Evolutionary conservation across 2,888 invertebrate genomes (phyloP), one percentile per base, ranked within the genome.

Genomic region (Halictus ligatus): DNA sequence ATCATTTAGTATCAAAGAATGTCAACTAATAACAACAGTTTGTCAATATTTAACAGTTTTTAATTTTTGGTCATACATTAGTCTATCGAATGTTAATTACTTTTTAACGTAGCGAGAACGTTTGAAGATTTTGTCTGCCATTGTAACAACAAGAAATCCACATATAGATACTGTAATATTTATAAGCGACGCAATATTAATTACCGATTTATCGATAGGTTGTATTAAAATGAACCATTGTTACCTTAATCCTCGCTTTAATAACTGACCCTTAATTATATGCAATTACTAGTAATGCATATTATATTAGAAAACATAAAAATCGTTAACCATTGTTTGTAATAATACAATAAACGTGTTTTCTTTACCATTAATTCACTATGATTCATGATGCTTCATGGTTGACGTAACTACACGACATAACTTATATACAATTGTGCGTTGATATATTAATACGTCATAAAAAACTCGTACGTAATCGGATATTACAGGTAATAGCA

Each of bases 341-440:
- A 77, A 77, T 48, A n/a, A 67, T 67, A 67, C 29, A 73, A 73
- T 73, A 48, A 50, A 73, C 1, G 35, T 29, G 29, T 29, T 64
- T 7, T 29, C 21, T 48, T 77, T 48, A 77, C n/a, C 43, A 67
- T 35, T 35, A 48, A 46, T 29, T 7, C 64, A 15, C 48, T 78
- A 69, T 50, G 69, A 78, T 78, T 69, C 48, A 69, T 35, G 46
- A 78, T 40, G n/a, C 25, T 67, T 54, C 35, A 40, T 29, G 40
- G 43, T 54, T 18, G 50, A 78, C 48, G 13, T 35, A 69, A 69
- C 69, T 78, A 69, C 48, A 50, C 21, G 46, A 78, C 15, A 18
- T 71, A 78, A 78, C 50, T 50, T 78, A 78, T 71, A 25, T 71
- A 78, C 35, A 71, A 54, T 78, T 78, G 78, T 78, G 78, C 78